phyloP scores from a whole-genome alignment of 1,140 invertebrate genomes.

The Drosophila pectinifera region DNA sequence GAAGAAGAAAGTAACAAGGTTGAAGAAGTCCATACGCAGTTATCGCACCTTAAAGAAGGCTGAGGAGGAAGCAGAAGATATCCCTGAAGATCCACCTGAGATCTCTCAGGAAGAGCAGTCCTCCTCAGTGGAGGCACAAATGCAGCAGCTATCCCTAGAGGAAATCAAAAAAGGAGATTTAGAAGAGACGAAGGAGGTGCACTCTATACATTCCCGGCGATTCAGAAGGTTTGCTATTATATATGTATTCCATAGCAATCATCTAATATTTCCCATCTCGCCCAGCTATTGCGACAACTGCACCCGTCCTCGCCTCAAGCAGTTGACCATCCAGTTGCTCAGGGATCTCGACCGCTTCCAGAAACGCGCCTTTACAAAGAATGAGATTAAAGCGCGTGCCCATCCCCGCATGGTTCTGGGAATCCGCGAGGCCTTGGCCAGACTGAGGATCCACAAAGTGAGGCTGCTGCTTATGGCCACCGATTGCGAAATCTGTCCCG shows the following conservation, averaged over 20 bases:
- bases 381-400: constrained; percentile 87
- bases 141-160: constrained; percentile 19
- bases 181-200: neutral
- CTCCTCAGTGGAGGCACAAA: constrained; percentile 1
- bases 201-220: constrained; percentile 66
- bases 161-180: neutral
- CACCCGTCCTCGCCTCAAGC: constrained; percentile 51
- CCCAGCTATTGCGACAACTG: constrained; percentile 81
- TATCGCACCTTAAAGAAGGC: constrained; percentile 42
- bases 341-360: constrained; percentile 87
- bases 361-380: constrained; percentile 87
- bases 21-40: constrained; percentile 59
- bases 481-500: constrained; percentile 81
- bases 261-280: neutral
- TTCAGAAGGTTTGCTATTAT: constrained; percentile 61
- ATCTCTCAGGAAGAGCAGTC: neutral
- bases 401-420: constrained; percentile 87
- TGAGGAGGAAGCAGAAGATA: neutral
- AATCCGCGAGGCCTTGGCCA: constrained; percentile 87
- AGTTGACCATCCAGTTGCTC: constrained; percentile 81
- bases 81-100: neutral
- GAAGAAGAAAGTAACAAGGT: constrained; percentile 39
- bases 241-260: neutral
- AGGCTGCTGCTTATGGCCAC: constrained; percentile 88
- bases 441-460: constrained; percentile 86